Evolutionary conservation across 2,113 vertebrate species (phyloP), one percentile per base, ranked within the genome.

Genomic region (Scolopax mira): DNA sequence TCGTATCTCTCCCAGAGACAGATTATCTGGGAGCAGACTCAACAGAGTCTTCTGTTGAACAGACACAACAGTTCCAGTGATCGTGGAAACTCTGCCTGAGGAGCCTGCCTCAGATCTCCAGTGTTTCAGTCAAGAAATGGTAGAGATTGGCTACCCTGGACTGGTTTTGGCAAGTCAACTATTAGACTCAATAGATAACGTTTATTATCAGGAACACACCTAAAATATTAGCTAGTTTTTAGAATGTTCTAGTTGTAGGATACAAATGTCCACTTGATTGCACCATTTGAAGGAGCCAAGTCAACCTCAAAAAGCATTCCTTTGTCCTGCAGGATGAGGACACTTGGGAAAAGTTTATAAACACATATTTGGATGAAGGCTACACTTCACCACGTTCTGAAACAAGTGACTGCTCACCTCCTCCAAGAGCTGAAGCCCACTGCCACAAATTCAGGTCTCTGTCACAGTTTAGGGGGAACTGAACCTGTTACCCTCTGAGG

Each of bases 401-500:
- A 75, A 54, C 31, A 79, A 66, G 23, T 23, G 16, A 67, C 23
- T 11, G 2, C 13, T 31, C 16, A 14, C 23, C 21, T 78, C 30
- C 49, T 49, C 16, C 28, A 11, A 13, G 23, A 67, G 62, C 66
- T 8, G 10, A 90, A 82, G 60, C 33, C 24, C 39, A 5, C 28
- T 22, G 49, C 77, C 46, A 37, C 30, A 15, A 0, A 0, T 35
- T 16, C 3, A 37, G 28, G 35, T 31, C 42, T 64, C 17, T n/a
- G 7, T 71, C 57, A 18, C 57, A 18, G 28, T 52, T 62, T 33
- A 71, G 44, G 46, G 18, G 12, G 7, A 79, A 9, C 28, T 30
- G 37, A 80, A 46, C 37, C 35, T 80, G 30, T 69, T 31, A 13
- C 48, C 39, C 71, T 79, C 49, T 66, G 51, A 66, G 1, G 0